A percentile compares a stretch with the other conserved stretches of the same genome.
phyloP scores from a whole-genome alignment of 2,113 vertebrate species.

The Eolophus roseicapilla region DNA sequence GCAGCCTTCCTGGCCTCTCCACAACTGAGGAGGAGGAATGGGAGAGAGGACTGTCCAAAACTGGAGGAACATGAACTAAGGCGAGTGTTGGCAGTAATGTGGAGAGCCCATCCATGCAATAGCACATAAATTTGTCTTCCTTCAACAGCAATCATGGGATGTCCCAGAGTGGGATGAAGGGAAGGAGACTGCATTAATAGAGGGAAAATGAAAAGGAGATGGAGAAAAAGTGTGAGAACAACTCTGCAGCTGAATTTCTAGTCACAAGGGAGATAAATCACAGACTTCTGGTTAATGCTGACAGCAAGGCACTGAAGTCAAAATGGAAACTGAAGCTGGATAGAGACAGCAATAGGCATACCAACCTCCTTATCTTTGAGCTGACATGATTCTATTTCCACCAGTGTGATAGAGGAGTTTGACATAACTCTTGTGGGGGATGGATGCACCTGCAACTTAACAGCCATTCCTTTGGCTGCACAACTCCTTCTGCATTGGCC shows the following conservation, averaged over 20 bases:
- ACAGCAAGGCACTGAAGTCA: not conserved
- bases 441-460: not conserved
- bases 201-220: not conserved
- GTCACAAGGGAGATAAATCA: not conserved
- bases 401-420: not conserved
- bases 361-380: not conserved
- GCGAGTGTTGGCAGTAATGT: not conserved
- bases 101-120: not conserved
- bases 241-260: not conserved
- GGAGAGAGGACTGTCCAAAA: not conserved
- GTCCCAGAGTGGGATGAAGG: not conserved
- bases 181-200: not conserved
- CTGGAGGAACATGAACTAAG: not conserved
- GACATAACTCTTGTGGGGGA: not conserved
- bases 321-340: not conserved
- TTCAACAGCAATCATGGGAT: not conserved
- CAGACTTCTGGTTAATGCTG: not conserved
- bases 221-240: not conserved
- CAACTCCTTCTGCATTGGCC: not conserved
- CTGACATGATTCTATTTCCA: not conserved
- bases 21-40: not conserved
- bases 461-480: not conserved
- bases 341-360: not conserved
- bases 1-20: not conserved
- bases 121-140: not conserved